Percentiles rank a stretch among this genome's conserved stretches.
Evolutionary conservation across 2,888 invertebrate species (phyloP).

Genomic region (Periphyllus acericola): DNA sequence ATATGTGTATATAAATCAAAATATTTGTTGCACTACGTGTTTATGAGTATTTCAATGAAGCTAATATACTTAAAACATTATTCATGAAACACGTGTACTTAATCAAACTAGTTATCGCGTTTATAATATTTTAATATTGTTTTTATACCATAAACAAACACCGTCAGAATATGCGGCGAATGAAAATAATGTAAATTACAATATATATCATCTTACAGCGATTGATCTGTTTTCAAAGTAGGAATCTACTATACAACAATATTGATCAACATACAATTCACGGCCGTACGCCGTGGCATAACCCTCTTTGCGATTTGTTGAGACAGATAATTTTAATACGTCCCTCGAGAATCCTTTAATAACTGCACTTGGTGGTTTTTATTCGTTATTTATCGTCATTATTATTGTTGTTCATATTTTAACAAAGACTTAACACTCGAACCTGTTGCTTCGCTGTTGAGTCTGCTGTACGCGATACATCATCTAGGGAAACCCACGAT

Average conservation of each 20-base stretch:
- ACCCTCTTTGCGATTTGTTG: constrained; percentile 18
- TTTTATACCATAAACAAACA: not conserved
- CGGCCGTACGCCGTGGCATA: not conserved
- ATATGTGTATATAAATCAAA: too few species aligned
- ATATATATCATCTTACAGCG: too few species aligned
- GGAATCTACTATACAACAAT: not conserved
- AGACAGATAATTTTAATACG: not conserved
- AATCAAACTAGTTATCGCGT: too few species aligned
- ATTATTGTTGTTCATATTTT: constrained; percentile 12
- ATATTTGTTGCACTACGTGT: too few species aligned
- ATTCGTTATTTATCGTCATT: not conserved
- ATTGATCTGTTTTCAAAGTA: not conserved
- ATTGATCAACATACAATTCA: not conserved
- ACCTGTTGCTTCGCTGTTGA: constrained; percentile 33
- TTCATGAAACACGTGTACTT: too few species aligned
- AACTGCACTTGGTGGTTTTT: not conserved
- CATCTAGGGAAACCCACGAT: not conserved
- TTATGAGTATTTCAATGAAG: too few species aligned
- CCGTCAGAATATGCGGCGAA: not conserved
- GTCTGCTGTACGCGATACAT: not conserved
- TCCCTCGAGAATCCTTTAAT: constrained; percentile 4
- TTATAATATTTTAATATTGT: too few species aligned
- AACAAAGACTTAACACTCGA: constrained; percentile 11
- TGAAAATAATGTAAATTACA: too few species aligned
- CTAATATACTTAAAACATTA: too few species aligned